These are phyloP conservation scores for Pogona vitticeps DNA, from an alignment of 2,113 vertebrate genomes.

Conservation along the genomic window DNA sequence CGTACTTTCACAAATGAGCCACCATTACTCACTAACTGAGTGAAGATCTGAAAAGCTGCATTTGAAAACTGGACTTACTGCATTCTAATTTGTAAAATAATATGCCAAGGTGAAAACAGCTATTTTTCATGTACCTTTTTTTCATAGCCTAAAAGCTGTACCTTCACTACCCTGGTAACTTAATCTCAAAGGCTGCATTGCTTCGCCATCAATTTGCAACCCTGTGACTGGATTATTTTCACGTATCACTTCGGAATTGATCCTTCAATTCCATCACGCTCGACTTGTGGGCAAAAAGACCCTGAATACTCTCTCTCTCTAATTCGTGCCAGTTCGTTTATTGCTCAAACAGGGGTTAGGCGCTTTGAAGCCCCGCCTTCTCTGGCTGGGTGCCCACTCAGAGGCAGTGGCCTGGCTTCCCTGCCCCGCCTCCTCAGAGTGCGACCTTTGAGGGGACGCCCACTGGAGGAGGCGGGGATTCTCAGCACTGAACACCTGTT, in stretches of 20 bases:
- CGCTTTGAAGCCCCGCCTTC: too few species aligned
- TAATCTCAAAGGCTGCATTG: slow-evolving; percentile 1
- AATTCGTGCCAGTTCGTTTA: too few species aligned
- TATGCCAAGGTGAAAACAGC: slow-evolving; percentile 51
- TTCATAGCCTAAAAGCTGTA: slow-evolving; percentile 52
- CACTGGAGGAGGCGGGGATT: too few species aligned
- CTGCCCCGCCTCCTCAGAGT: too few species aligned
- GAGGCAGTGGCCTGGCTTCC: too few species aligned
- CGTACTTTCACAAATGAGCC: slow-evolving; percentile 76
- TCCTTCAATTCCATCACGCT: slow-evolving; percentile 19
- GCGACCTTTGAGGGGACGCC: too few species aligned
- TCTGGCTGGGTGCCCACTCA: too few species aligned
- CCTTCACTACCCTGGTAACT: slow-evolving; percentile 17
- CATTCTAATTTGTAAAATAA: slow-evolving; percentile 68
- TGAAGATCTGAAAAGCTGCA: slow-evolving; percentile 59
- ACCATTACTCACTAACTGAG: slow-evolving; percentile 69
- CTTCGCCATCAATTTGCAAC: slow-evolving; percentile 30
- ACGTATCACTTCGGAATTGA: slow-evolving; percentile 23
- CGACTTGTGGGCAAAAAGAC: neutral
- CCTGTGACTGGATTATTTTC: slow-evolving; percentile 32
- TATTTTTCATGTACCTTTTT: slow-evolving; percentile 43
- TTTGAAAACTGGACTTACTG: slow-evolving; percentile 67
- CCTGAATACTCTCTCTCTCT: too few species aligned
- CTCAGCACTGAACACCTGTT: too few species aligned
- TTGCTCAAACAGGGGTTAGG: too few species aligned